phyloP scores from a whole-genome alignment of 1,140 invertebrate species.

The Lutraria rhynchaena region DNA sequence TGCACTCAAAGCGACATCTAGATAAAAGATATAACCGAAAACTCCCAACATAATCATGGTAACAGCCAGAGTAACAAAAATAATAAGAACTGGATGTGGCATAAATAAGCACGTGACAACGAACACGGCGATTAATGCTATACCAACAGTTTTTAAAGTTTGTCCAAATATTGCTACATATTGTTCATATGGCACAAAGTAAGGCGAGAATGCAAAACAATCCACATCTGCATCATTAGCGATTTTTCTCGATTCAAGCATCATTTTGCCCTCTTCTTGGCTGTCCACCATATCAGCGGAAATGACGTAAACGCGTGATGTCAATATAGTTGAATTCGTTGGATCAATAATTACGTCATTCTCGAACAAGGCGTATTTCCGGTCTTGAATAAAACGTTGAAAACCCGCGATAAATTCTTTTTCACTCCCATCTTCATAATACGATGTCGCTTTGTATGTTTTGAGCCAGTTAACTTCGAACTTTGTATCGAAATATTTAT shows the following conservation, averaged over 20 bases:
- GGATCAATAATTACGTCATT: constrained; percentile 94
- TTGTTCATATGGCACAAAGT: constrained; percentile 83
- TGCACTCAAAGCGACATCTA: constrained; percentile 97
- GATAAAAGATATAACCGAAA: constrained; percentile 97
- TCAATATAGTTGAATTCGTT: constrained; percentile 90
- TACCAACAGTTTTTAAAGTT: constrained; percentile 95
- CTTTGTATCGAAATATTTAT: constrained; percentile 23
- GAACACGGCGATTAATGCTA: constrained; percentile 97
- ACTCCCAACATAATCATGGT: constrained; percentile 97
- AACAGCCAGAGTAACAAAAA: constrained; percentile 98
- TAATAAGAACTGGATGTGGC: constrained; percentile 94
- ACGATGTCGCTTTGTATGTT: constrained; percentile 12
- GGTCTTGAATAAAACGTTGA: constrained; percentile 83
- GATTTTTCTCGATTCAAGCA: constrained; percentile 68
- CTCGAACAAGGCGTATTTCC: constrained; percentile 82
- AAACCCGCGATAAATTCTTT: constrained; percentile 39
- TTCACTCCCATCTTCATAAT: constrained; percentile 34
- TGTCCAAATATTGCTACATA: constrained; percentile 96
- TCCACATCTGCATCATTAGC: constrained; percentile 63
- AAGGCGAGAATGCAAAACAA: constrained; percentile 66
- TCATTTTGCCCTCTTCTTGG: constrained; percentile 63
- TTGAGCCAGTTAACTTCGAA: constrained; percentile 59
- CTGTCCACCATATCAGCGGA: constrained; percentile 56
- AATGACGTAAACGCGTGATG: constrained; percentile 68
- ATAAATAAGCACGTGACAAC: constrained; percentile 97